Conservation (phyloP, 2,888 invertebrate genomes). For the Nymphalis urticae region DNA sequence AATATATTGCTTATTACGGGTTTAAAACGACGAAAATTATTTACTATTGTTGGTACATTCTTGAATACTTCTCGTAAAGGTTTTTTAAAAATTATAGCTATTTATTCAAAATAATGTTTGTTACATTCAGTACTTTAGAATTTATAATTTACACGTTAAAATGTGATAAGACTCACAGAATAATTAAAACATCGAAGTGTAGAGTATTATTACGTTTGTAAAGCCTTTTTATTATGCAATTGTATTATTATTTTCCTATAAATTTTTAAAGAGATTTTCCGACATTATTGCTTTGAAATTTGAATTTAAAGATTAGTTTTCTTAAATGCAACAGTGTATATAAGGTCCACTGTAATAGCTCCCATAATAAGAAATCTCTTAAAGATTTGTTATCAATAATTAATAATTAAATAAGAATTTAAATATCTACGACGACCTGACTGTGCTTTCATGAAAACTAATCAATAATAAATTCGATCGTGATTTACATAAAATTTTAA, state of each 20-base stretch:
- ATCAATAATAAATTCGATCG: constrained; percentile 46
- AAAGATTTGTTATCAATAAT: constrained; percentile 8
- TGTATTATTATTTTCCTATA: constrained; percentile 39
- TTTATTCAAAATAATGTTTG: constrained; percentile 39
- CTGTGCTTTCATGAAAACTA: constrained; percentile 51
- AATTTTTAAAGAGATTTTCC: constrained; percentile 35
- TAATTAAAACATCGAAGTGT: constrained; percentile 37
- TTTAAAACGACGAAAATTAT: constrained; percentile 26
- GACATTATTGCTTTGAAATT: constrained; percentile 40
- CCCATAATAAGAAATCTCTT: constrained; percentile 1
- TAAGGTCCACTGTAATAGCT: constrained; percentile 8
- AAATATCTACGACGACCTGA: constrained; percentile 19
- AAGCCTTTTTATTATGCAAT: constrained; percentile 45
- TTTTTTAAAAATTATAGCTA: constrained; percentile 34
- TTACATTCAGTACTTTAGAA: constrained; percentile 41
- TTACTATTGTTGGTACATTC: constrained; percentile 28
- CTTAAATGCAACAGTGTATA: constrained; percentile 45
- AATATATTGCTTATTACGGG: constrained; percentile 30
- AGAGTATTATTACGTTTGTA: constrained; percentile 42
- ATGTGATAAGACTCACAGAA: constrained; percentile 42
- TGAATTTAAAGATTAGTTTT: constrained; percentile 51
- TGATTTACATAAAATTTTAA: constrained; percentile 49
- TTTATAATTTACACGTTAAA: constrained; percentile 39
- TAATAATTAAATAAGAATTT: constrained; percentile 17
- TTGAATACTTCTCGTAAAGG: constrained; percentile 28